These are phyloP conservation scores for Bos indicus DNA, from an alignment of 2,113 vertebrate species.

Conservation along the genomic window DNA sequence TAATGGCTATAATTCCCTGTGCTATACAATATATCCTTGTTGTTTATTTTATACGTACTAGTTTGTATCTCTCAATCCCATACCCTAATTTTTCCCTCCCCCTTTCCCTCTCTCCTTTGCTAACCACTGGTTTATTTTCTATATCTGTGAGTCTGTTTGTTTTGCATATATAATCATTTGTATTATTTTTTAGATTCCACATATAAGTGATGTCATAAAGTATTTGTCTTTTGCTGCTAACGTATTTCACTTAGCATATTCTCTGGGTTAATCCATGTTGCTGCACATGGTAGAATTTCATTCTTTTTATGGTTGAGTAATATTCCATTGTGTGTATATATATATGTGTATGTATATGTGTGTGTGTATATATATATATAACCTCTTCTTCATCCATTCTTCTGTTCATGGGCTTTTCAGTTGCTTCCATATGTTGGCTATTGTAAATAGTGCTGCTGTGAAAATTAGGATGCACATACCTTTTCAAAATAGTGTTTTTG, in stretches of 20 bases:
- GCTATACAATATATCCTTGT: not conserved
- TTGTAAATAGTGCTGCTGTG: not conserved
- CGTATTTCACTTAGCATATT: not conserved
- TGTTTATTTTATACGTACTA: not conserved
- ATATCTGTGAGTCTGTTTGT: not conserved
- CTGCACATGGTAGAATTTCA: not conserved
- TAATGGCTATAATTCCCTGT: not conserved
- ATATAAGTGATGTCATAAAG: not conserved
- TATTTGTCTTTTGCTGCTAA: not conserved
- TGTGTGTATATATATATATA: no score
- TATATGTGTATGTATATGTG: no score
- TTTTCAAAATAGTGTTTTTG: not conserved
- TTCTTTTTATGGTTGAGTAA: not conserved
- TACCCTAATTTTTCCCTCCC: not conserved
- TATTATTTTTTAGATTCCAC: not conserved
- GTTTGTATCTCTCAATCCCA: not conserved
- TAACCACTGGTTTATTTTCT: not conserved
- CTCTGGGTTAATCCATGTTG: not conserved
- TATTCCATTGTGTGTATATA: not conserved
- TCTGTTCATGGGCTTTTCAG: not conserved
- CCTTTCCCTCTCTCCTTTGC: not conserved
- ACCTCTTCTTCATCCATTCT: not conserved
- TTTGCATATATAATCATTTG: not conserved
- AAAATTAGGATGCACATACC: not conserved
- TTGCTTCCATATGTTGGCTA: not conserved